A percentile compares a stretch with the other conserved stretches of the same genome.
phyloP scores from a whole-genome alignment of 2,888 invertebrate genomes.

The Tachina grossa region DNA sequence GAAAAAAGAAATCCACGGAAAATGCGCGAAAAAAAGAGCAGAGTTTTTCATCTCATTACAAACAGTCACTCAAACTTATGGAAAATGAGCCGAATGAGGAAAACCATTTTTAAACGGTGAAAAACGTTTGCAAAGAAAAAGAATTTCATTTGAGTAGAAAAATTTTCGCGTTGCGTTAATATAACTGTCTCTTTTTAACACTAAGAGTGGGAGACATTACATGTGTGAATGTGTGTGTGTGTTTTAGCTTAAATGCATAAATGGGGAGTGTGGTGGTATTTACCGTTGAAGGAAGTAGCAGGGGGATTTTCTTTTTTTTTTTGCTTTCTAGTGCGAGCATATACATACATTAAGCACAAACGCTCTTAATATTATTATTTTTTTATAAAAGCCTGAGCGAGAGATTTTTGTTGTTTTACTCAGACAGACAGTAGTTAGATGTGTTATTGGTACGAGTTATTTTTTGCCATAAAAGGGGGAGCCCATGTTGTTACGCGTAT shows the following conservation, averaged over 20 bases:
- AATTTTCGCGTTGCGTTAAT: slow-evolving; percentile 50
- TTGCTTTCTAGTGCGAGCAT: slow-evolving; percentile 7
- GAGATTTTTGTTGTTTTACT: slow-evolving; percentile 32
- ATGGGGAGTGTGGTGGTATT: not conserved
- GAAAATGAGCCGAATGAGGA: slow-evolving; percentile 21
- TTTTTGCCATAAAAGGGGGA: slow-evolving; percentile 35
- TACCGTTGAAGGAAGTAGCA: not conserved
- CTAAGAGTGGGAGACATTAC: slow-evolving; percentile 20
- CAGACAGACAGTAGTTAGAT: slow-evolving; percentile 4
- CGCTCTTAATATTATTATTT: not conserved
- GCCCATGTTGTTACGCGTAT: slow-evolving; percentile 56
- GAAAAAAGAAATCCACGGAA: slow-evolving; percentile 55
- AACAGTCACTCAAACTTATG: slow-evolving; percentile 39
- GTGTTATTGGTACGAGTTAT: not conserved
- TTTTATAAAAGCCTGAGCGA: slow-evolving; percentile 11
- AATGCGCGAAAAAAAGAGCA: slow-evolving; percentile 61
- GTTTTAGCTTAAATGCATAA: not conserved
- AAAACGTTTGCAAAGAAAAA: not conserved
- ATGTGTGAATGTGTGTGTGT: not conserved
- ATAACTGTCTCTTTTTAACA: slow-evolving; percentile 61
- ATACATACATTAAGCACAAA: slow-evolving; percentile 14
- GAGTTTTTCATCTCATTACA: slow-evolving; percentile 6
- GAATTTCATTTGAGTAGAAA: slow-evolving; percentile 30
- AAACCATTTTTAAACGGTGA: slow-evolving; percentile 5
- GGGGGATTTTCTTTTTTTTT: slow-evolving; percentile 17